A percentile compares a stretch with the other conserved stretches of the same genome.
These are phyloP conservation scores for Hetaerina titia DNA, from an alignment of 2,888 invertebrate species.

Conservation along the genomic window DNA sequence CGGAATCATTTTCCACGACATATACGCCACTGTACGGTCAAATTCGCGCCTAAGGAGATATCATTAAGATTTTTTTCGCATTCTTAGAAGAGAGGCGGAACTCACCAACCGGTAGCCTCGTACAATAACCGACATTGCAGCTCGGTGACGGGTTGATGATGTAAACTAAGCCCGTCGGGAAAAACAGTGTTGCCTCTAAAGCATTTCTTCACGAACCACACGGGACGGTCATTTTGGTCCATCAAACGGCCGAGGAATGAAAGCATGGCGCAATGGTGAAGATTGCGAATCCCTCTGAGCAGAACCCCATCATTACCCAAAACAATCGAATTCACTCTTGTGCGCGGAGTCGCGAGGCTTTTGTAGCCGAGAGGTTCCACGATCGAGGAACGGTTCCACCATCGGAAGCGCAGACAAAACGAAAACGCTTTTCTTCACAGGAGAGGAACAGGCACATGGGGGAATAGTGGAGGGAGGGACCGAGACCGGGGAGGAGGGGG, in stretches of 20 bases:
- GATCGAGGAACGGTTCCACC: no score
- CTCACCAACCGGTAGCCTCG: background rate
- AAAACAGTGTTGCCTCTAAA: background rate
- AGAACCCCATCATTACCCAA: background rate
- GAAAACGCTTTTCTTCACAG: no score
- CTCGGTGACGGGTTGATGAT: background rate
- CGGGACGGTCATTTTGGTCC: background rate
- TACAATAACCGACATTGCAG: background rate
- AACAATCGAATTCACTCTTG: background rate
- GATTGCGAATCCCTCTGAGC: background rate
- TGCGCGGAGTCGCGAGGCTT: no score
- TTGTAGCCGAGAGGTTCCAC: no score
- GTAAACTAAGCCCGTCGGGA: background rate
- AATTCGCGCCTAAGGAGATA: background rate
- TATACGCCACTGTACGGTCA: no score
- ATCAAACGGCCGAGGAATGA: background rate
- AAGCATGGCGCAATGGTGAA: background rate
- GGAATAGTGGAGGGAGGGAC: no score
- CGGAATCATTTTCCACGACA: no score
- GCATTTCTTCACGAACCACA: background rate
- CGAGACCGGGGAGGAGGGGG: no score
- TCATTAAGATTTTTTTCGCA: background rate
- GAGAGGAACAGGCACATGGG: no score
- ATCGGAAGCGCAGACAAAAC: no score
- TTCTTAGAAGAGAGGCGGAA: background rate